These are phyloP conservation scores for Scaptomyza tumidula DNA, from an alignment of 2,888 invertebrate species.

Conservation along the genomic window DNA sequence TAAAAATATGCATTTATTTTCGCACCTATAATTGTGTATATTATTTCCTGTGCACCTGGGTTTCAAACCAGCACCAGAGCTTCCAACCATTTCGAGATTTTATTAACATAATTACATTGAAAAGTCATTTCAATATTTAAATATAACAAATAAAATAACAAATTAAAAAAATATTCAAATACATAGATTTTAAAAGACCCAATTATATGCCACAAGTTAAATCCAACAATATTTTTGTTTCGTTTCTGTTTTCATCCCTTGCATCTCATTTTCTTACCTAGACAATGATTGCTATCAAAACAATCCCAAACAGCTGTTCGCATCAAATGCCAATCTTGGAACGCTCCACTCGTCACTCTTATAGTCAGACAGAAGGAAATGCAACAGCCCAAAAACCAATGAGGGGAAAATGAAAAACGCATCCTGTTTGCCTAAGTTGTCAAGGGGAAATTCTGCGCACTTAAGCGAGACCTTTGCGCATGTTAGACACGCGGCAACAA, in stretches of 20 bases:
- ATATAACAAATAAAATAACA: neutral
- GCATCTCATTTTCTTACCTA: neutral
- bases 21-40: too few species aligned
- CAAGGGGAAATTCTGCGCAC: slow-evolving; percentile 69
- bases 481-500: slow-evolving; percentile 30
- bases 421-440: slow-evolving; percentile 33
- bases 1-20: too few species aligned
- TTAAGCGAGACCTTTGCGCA: slow-evolving; percentile 64
- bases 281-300: slow-evolving; percentile 36
- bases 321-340: slow-evolving; percentile 40
- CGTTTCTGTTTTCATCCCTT: slow-evolving; percentile 5
- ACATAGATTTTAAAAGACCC: neutral
- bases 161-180: neutral
- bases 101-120: too few species aligned
- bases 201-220: slow-evolving; percentile 26
- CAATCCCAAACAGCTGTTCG: slow-evolving; percentile 68
- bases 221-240: slow-evolving; percentile 6
- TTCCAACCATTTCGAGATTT: neutral
- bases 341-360: slow-evolving; percentile 31
- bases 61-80: neutral
- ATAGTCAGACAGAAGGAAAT: slow-evolving; percentile 37
- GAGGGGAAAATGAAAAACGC: slow-evolving; percentile 53
- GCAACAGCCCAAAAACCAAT: slow-evolving; percentile 64
- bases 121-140: neutral
- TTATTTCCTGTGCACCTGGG: neutral